Evolutionary conservation across 1,140 invertebrate species (phyloP).

Genomic region (Ganaspis sp.): DNA sequence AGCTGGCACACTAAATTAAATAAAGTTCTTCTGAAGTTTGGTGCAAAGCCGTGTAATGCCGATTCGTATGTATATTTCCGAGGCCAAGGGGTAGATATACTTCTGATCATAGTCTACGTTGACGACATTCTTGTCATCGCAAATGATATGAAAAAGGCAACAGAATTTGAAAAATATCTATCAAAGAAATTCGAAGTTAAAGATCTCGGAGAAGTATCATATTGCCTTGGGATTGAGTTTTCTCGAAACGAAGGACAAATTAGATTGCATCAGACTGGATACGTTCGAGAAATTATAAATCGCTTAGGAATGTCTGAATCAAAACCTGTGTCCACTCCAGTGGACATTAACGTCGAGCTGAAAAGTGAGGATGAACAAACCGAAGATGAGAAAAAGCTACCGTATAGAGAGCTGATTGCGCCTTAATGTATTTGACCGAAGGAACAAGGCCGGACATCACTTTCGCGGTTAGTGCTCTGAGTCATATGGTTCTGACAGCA

Average conservation of each 20-base stretch:
- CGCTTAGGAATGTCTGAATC: background rate
- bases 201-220: background rate
- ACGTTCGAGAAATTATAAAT: background rate
- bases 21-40: background rate
- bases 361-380: background rate
- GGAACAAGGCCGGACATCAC: background rate
- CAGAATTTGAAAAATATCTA: background rate
- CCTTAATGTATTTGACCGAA: background rate
- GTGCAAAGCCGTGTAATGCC: background rate
- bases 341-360: background rate
- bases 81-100: too few species aligned
- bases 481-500: background rate
- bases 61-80: background rate
- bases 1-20: background rate
- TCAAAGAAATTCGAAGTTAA: background rate
- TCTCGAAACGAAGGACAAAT: slow-evolving; percentile 15
- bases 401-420: background rate
- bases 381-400: slow-evolving; percentile 17
- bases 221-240: background rate
- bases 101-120: too few species aligned
- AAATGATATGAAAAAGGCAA: background rate
- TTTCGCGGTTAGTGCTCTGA: background rate
- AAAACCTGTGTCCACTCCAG: background rate
- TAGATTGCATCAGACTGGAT: background rate
- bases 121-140: background rate